phyloP scores from a whole-genome alignment of 35 echinoderm and acorn worm genomes.

The Eucidaris tribuloides region DNA sequence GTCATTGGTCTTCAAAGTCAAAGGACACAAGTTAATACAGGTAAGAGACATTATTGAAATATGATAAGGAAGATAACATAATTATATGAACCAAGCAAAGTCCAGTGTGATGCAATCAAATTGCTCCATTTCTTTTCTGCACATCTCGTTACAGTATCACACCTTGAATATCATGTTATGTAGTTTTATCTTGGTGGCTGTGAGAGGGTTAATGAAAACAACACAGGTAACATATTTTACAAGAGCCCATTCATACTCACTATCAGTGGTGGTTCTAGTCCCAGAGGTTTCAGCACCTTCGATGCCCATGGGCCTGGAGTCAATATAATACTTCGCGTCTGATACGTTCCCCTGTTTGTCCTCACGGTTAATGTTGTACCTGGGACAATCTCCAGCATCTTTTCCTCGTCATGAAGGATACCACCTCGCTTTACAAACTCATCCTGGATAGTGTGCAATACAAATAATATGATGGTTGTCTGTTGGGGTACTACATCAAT shows the following conservation, averaged over 20 bases:
- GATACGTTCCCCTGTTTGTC: constrained; percentile 63
- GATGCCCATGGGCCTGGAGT: constrained; percentile 86
- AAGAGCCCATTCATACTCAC: not conserved
- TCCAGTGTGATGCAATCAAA: not conserved
- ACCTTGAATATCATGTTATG: not conserved
- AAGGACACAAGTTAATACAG: not conserved
- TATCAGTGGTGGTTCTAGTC: constrained; percentile 53
- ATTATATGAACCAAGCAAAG: no score
- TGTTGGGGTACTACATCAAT: no score
- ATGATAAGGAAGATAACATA: no score
- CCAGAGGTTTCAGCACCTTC: constrained; percentile 68
- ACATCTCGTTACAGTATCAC: not conserved
- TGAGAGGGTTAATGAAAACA: not conserved
- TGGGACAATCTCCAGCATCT: constrained; percentile 64
- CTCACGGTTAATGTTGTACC: constrained; percentile 60
- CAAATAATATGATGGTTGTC: not conserved
- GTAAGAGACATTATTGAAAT: not conserved
- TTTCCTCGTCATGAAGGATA: constrained; percentile 68
- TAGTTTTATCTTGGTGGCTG: not conserved
- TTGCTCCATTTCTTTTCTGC: not conserved
- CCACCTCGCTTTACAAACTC: constrained; percentile 64
- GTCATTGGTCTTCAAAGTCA: no score
- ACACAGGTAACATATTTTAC: not conserved
- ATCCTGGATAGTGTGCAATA: constrained; percentile 17
- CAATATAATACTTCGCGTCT: constrained; percentile 60